Conservation (phyloP, 2,888 invertebrate species). For the Microplitis manilae region DNA sequence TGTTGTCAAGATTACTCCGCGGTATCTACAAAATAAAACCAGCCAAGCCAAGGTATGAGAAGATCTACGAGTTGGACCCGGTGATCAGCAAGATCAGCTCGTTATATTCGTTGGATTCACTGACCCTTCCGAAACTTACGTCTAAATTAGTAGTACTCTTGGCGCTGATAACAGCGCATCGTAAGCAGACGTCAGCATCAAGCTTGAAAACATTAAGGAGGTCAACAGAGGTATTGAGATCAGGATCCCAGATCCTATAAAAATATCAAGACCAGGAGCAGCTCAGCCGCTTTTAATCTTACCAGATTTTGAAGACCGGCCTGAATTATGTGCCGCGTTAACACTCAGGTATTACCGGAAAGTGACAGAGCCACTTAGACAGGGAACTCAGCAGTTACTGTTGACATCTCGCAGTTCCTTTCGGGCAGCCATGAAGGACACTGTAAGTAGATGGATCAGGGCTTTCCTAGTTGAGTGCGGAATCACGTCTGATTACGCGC, state of each 20-base stretch:
- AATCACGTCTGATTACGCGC: slow-evolving; percentile 22
- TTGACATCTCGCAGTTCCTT: slow-evolving; percentile 30
- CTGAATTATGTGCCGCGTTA: slow-evolving; percentile 16
- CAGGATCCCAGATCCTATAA: slow-evolving; percentile 40
- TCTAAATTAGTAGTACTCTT: slow-evolving; percentile 40
- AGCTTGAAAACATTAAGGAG: slow-evolving; percentile 38
- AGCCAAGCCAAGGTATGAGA: slow-evolving; percentile 42
- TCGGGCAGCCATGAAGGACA: slow-evolving; percentile 24
- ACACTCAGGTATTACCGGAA: slow-evolving; percentile 11
- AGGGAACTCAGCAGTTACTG: background rate
- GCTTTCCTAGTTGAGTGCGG: slow-evolving; percentile 26
- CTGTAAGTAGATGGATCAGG: slow-evolving; percentile 38
- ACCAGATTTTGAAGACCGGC: slow-evolving; percentile 34
- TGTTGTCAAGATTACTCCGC: slow-evolving; percentile 38
- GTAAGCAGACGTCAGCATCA: slow-evolving; percentile 46
- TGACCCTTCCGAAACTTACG: slow-evolving; percentile 35
- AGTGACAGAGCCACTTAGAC: background rate
- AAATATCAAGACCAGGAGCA: slow-evolving; percentile 30
- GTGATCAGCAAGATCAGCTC: slow-evolving; percentile 30
- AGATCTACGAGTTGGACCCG: slow-evolving; percentile 43
- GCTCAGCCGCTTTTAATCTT: slow-evolving; percentile 39
- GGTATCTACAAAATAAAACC: slow-evolving; percentile 41
- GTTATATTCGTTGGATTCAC: slow-evolving; percentile 30
- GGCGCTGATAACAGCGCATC: slow-evolving; percentile 47
- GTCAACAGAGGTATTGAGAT: slow-evolving; percentile 37